phyloP scores from a whole-genome alignment of 2,113 vertebrate genomes.

The Triplophysa tibetana region DNA sequence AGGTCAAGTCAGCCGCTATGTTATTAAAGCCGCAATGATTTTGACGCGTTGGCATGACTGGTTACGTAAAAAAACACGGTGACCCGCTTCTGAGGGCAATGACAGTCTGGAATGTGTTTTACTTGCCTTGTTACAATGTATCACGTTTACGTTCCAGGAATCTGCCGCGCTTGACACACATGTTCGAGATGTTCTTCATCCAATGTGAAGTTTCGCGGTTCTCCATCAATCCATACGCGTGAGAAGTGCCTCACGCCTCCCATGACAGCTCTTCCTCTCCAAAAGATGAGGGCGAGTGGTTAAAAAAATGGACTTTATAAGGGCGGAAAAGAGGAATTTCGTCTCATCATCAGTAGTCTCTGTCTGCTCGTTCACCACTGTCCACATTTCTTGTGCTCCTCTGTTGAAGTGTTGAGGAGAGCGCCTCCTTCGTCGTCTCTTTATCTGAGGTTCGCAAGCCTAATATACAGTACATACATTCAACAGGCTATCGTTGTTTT shows the following conservation, averaged over 20 bases:
- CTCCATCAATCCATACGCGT: conserved; percentile 37
- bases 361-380: not conserved
- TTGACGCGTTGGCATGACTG: not conserved
- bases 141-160: conserved; percentile 8
- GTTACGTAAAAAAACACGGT: not conserved
- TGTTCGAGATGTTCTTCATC: not conserved
- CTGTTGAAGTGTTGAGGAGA: conserved; percentile 15
- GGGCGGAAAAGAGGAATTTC: not conserved
- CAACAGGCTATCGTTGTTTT: not conserved
- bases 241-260: not conserved
- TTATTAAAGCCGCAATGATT: conserved; percentile 11
- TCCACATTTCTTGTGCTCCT: not conserved
- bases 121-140: conserved; percentile 55
- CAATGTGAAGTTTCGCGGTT: conserved; percentile 34
- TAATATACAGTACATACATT: not conserved
- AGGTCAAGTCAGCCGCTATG: conserved; percentile 12
- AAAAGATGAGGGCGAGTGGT: not conserved
- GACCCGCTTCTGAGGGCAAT: not conserved
- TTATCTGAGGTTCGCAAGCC: not conserved
- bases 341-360: not conserved
- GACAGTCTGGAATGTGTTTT: not conserved
- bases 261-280: conserved; percentile 6
- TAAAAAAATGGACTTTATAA: not conserved
- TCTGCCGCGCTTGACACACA: conserved; percentile 17
- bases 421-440: conserved; percentile 24